Conservation (phyloP, 2,113 vertebrate genomes). For the Polypterus bichir region DNA sequence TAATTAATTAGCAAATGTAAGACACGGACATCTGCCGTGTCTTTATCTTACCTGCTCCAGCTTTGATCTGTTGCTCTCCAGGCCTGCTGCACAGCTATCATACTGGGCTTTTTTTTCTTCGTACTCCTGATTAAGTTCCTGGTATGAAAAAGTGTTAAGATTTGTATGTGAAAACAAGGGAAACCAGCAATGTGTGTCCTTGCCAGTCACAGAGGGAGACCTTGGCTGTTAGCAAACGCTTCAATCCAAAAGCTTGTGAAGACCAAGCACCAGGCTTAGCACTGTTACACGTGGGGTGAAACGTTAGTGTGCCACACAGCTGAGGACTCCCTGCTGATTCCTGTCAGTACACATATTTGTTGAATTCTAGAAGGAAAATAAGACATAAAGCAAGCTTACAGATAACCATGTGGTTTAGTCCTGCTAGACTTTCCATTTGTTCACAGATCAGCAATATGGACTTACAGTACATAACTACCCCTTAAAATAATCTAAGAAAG, state of each 20-base stretch:
- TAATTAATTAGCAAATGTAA: too few relatives aligned
- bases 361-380: too few relatives aligned
- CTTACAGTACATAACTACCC: too few relatives aligned
- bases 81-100: conserved; percentile 78
- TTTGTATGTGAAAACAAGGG: conserved; percentile 26
- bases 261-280: conserved; percentile 25
- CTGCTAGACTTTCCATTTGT: too few relatives aligned
- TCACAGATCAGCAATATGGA: too few relatives aligned
- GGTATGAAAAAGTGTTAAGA: conserved; percentile 32
- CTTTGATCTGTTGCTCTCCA: conserved; percentile 85
- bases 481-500: too few relatives aligned
- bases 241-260: conserved; percentile 22
- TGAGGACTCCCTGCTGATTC: neutral
- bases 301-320: conserved; percentile 5
- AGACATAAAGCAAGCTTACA: too few relatives aligned
- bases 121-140: conserved; percentile 79
- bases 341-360: neutral
- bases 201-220: conserved; percentile 26
- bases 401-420: too few relatives aligned
- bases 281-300: conserved; percentile 24
- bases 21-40: too few relatives aligned
- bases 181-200: conserved; percentile 19
- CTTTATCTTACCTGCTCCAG: conserved; percentile 70
- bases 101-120: conserved; percentile 85
- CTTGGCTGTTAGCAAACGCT: conserved; percentile 31